phyloP scores from a whole-genome alignment of 2,888 invertebrate species.

The Hirudinaria manillensis region DNA sequence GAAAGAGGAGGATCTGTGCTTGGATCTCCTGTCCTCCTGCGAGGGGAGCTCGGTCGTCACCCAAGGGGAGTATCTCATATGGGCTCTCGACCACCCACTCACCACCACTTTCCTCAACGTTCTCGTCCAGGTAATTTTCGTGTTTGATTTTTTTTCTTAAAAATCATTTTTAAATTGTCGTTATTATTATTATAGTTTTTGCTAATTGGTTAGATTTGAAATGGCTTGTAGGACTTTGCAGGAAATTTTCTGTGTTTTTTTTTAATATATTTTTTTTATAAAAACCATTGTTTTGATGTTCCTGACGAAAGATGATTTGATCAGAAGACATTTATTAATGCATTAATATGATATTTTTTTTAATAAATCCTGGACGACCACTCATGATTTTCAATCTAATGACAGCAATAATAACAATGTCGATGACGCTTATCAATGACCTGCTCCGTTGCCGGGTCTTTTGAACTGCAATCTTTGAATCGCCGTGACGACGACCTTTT shows the following conservation, averaged over 20 bases:
- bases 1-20: background rate
- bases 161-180: background rate
- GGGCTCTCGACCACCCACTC: slow-evolving; percentile 68
- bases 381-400: too few species aligned
- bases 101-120: slow-evolving; percentile 53
- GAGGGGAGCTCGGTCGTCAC: slow-evolving; percentile 58
- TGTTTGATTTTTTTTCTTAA: background rate
- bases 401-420: too few species aligned
- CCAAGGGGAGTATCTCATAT: slow-evolving; percentile 78
- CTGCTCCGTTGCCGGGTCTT: too few species aligned
- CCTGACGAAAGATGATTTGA: too few species aligned
- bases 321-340: too few species aligned
- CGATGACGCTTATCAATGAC: too few species aligned
- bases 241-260: too few species aligned
- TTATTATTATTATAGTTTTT: background rate
- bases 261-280: too few species aligned
- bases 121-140: slow-evolving; percentile 53
- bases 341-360: too few species aligned
- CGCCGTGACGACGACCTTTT: background rate
- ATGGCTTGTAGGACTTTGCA: slow-evolving; percentile 72
- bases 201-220: slow-evolving; percentile 63
- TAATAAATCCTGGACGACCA: too few species aligned
- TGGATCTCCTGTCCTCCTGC: background rate
- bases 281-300: too few species aligned
- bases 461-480: too few species aligned